Base-by-base conservation (phyloP, 2,888 invertebrate species). In the Abrostola tripartita region DNA sequence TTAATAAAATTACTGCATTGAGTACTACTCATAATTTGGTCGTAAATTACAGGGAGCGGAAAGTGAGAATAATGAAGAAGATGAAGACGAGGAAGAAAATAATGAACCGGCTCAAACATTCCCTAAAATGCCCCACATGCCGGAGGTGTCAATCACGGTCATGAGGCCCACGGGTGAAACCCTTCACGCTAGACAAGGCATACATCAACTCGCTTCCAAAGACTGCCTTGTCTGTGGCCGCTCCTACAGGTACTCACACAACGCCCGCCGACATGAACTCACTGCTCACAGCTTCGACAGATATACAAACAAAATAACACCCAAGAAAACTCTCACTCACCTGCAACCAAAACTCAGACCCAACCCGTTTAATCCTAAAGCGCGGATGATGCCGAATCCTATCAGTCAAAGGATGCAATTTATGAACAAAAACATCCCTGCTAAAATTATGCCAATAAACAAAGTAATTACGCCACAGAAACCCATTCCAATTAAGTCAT, bases 321-420 rank as follows among this genome's bases (percentile, higher is more conserved):
- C 82, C 42, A 90, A 74, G 57, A 73, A 91, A 74, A 93, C 87
- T 0, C 86, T 85, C 10, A 67, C 84, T 11, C 88, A 86, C 52
- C 85, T 91, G 82, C 90, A 90, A 81, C 92, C 92, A 5, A 95
- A 95, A 87, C 84, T 94, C 11, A 88, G 94, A 76, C 94, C 94
- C 0, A 95, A 94, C 70, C 94, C 95, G 4, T 95, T 94, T 72
- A 95, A 95, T 66, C 94, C 95, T 11, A 94, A 95, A 85, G 90
- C 94, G 10, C 86, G 95, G 35, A 83, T 95, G 58, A 91, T 95
- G 91, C 94, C 95, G n/a, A 94, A 95, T 76, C 92, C 93, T 10
- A 90, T 93, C 59, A 94, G 88, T 78, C 93, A 92, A 78, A 94
- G 93, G 86, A 90, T 93, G 88, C 90, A 93, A 79, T 86, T 90